A percentile compares a stretch with the other conserved stretches of the same genome.
These are phyloP conservation scores for Halocynthia aurantium DNA, from an alignment of 23 tunicate genomes.

Conservation along the genomic window DNA sequence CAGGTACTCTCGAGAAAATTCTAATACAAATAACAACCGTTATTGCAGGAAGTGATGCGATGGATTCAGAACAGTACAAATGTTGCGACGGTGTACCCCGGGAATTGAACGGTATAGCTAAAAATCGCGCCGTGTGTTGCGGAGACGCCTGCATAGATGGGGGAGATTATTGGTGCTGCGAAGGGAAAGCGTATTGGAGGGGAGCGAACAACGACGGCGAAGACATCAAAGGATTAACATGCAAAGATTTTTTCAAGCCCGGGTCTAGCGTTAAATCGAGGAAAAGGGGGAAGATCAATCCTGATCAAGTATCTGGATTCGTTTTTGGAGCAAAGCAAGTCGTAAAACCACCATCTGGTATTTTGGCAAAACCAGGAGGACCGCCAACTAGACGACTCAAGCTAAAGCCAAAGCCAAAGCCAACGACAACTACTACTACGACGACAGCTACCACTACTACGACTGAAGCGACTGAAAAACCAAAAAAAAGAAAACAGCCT, in stretches of 20 bases:
- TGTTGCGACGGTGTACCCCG: slow-evolving; percentile 68
- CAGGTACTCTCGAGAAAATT: no score
- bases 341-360: neutral
- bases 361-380: neutral
- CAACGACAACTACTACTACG: neutral
- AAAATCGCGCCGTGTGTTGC: slow-evolving; percentile 73
- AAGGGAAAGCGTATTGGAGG: slow-evolving; percentile 65
- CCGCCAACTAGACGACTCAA: neutral
- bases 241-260: slow-evolving; percentile 47
- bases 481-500: no score
- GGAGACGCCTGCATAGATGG: slow-evolving; percentile 89
- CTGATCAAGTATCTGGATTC: neutral
- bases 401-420: neutral
- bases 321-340: neutral
- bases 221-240: slow-evolving; percentile 36
- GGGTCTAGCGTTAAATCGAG: no score
- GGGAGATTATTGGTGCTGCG: slow-evolving; percentile 64
- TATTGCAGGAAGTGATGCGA: slow-evolving; percentile 28
- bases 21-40: no score
- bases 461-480: neutral
- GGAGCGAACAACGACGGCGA: slow-evolving; percentile 55
- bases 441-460: neutral
- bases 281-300: no score
- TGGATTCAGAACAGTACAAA: slow-evolving; percentile 21
- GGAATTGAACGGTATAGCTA: slow-evolving; percentile 47